Percentiles rank a stretch among this genome's conserved stretches.
phyloP scores from a whole-genome alignment of 2,888 invertebrate genomes.

The Scaptomyza parva region DNA sequence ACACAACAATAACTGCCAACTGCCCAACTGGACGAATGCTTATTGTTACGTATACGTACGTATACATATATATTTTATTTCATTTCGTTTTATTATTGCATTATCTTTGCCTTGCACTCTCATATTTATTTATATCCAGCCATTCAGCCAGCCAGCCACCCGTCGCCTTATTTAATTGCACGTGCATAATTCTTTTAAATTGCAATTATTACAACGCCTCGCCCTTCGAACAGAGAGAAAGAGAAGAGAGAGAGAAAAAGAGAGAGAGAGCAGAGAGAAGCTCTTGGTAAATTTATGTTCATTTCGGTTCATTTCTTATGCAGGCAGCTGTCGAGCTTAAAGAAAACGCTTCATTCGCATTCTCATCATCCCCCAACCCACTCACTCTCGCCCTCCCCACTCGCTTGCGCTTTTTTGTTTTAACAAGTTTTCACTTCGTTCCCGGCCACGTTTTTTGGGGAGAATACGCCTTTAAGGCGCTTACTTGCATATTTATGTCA shows the following conservation, averaged over 20 bases:
- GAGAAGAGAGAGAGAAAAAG: too few species aligned
- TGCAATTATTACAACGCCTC: constrained; percentile 73
- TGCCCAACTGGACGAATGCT: constrained; percentile 50
- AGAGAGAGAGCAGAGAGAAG: too few species aligned
- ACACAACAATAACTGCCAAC: constrained; percentile 73
- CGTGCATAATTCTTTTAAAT: constrained; percentile 80
- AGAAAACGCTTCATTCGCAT: constrained; percentile 30
- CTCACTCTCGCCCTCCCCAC: not conserved
- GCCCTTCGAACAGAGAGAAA: constrained; percentile 32
- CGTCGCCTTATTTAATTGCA: constrained; percentile 74
- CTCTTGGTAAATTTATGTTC: constrained; percentile 61
- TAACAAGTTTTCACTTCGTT: constrained; percentile 55
- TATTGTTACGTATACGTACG: constrained; percentile 31
- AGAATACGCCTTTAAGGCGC: constrained; percentile 68
- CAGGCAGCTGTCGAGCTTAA: constrained; percentile 60
- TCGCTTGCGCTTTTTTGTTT: constrained; percentile 65
- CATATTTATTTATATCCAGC: constrained; percentile 49
- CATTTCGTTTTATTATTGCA: constrained; percentile 71
- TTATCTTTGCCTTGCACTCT: constrained; percentile 61
- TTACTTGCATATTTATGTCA: constrained; percentile 79
- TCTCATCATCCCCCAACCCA: constrained; percentile 13
- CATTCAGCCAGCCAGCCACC: constrained; percentile 14
- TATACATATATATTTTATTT: constrained; percentile 38
- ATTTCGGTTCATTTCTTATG: constrained; percentile 68
- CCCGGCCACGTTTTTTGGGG: constrained; percentile 16